A percentile compares a stretch with the other conserved stretches of the same genome.
Evolutionary conservation across 2,888 invertebrate species (phyloP).

Genomic region (Dryadula phaetusa): DNA sequence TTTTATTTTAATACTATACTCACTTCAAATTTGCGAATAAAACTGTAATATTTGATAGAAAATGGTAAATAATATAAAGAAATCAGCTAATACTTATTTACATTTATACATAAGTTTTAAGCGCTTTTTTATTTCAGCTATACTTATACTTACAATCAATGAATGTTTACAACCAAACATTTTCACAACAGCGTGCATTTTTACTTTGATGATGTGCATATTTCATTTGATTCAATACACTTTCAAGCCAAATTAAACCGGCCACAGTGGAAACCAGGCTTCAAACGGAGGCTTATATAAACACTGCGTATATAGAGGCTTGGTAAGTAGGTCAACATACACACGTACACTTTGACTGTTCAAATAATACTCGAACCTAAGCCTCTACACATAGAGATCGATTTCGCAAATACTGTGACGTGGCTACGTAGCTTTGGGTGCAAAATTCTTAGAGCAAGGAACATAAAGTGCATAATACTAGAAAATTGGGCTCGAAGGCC

Average conservation of each 20-base stretch:
- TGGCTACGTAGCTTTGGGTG: conserved; percentile 26
- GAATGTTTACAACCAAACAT: background rate
- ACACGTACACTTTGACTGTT: conserved; percentile 41
- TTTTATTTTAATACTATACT: too few relatives aligned
- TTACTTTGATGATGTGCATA: conserved; percentile 23
- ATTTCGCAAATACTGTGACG: background rate
- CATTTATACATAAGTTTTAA: background rate
- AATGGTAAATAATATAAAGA: too few relatives aligned
- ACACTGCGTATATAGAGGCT: conserved; percentile 33
- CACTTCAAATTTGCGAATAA: too few relatives aligned
- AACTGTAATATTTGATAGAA: too few relatives aligned
- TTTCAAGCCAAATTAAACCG: conserved; percentile 32
- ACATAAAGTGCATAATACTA: conserved; percentile 41
- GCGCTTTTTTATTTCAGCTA: background rate
- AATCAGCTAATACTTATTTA: too few relatives aligned
- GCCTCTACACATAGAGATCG: background rate
- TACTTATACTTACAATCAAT: background rate
- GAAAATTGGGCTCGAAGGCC: conserved; percentile 35
- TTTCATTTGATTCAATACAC: conserved; percentile 29
- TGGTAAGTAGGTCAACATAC: conserved; percentile 49
- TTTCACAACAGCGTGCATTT: conserved; percentile 14
- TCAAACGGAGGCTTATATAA: conserved; percentile 36
- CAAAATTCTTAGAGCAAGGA: conserved; percentile 39
- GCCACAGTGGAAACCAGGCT: conserved; percentile 31
- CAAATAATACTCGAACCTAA: conserved; percentile 22